Base-by-base conservation (phyloP, 1,140 invertebrate genomes). In the Cydia amplana region DNA sequence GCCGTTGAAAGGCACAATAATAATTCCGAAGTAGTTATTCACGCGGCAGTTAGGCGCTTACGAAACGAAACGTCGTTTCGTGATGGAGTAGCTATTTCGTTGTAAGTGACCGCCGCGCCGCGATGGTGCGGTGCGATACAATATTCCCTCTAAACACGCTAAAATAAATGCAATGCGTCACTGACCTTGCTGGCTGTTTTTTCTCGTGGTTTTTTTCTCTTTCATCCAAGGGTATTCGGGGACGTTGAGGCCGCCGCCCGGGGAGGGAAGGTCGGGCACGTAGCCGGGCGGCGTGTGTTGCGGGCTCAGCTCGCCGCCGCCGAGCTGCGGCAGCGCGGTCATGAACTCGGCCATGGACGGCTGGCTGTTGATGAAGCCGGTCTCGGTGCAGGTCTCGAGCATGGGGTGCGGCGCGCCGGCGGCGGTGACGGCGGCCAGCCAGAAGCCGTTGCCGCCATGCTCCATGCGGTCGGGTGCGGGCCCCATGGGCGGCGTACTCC, bases 221-320 rank as follows among this genome's bases (percentile, higher is more conserved):
- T 98, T 98, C 98, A 99, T 98, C 98, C 98, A 99, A 0, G 98
- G 97, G 90, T 98, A 99, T 85, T 98, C 97, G 23, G 97, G 97
- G 70, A 98, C 96, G 87, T 96, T 96, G 82, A 96, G 95, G 23
- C 95, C 95, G 36, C 94, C 90, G 4, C 94, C 95, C 46, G 95
- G 95, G 0, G 95, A 95, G 0, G 93, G 93, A 3, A 94, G 91
- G 85, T 95, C 95, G 73, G 95, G 85, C 85, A 93, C 82, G 93
- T 95, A 93, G 76, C 94, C 84, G 76, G 95, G 94, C 18, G 94
- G 93, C 25, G 93, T 93, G 81, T 93, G 92, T 81, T 93, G 93
- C 51, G 93, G 94, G 87, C 94, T 87, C 85, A 95, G 85, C 92
- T 94, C 91, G 74, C 95, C 95, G 46, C 92, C 93, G 23, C 95